Evolutionary conservation across 2,797 vertebrate genomes (phyloP), one percentile per base, ranked within the genome.

Genomic region (Pterois miles): DNA sequence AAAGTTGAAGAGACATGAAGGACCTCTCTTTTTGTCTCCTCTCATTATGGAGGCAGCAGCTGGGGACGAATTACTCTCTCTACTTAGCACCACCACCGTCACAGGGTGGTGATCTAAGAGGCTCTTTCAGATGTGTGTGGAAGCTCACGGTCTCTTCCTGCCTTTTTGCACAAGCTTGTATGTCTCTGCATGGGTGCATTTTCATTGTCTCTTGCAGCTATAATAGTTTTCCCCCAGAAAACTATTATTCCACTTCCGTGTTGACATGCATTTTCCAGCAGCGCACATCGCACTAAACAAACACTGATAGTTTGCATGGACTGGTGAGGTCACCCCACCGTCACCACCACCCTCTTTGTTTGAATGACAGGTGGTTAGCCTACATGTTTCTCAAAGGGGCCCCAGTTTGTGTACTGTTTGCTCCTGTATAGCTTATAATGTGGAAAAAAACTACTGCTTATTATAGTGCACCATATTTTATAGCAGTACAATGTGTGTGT

Each of bases 41-140:
- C 48, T 70, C 67, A 78, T 85, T 71, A 68, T 63, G 68, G 71
- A 85, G 91, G 94, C 94, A 96, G 96, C 96, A 96, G 96, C 96
- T 96, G 95, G 94, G 94, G 94, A 94, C 76, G 83, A 94, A 96
- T 96, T 91, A 93, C 89, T 94, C 94, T 94, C 92, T 92, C 87
- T 86, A 89, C 95, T 94, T 94, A 95, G 94, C 92, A 95, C 91
- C 94, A 90, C 93, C 95, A 90, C 91, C 70, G 96, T 96, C 96
- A 96, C 96, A 96, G 95, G 66, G 91, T 89, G 85, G 91, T 97
- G 96, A 97, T 97, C 96, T 97, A 96, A 98, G 94, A 91, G 91
- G 83, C 93, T 95, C 94, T 94, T 93, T 94, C 94, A 94, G 96
- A 94, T 52, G 82, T 94, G 40, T 59, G 86, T 65, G 76, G 57